Base-by-base conservation (phyloP, 2,113 vertebrate species). In the Sinosuthora webbiana region DNA sequence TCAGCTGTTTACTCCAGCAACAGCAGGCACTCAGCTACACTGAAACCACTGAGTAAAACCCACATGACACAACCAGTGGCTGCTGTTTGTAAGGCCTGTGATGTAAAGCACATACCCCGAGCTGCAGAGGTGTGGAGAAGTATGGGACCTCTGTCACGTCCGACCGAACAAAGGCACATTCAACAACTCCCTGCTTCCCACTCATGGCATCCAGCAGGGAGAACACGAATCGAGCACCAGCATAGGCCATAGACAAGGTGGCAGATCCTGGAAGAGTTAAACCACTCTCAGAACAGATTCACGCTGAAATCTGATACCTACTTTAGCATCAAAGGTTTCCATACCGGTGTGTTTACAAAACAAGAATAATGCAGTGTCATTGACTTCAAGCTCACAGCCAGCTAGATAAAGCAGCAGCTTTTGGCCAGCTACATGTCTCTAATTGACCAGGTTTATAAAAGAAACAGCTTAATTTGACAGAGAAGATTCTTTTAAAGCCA, bases 191-290 rank as follows among this genome's bases (percentile, higher is more conserved):
- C 67, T 99, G 98, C 95, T 99, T 99, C 5, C 99, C 99, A 2
- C 98, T 99, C 98, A 99, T 99, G 17, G 99, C 99, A 6, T 99
- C 99, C 97, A 99, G 73, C 41, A 99, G 96, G 7, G 99, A 99
- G 97, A 99, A 99, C 71, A 98, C 98, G 92, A 99, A 99, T 1
- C 99, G 98, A 84, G 99, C 99, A 1, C 99, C 99, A 2, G 99
- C 99, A 0, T 99, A 99, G 0, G 99, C 99, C 99, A 99, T 99
- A 6, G 99, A 99, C 65, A 99, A 97, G 11, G 99, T 99, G 35
- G 99, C 99, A 76, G 99, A 99, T 33, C 99, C 99, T 99, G 95
- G 12, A 73, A 77, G 42, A 76, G 80, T 70, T 22, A 55, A 59
- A 92, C 2, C 79, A 39, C 30, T 81, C 77, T 95, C 41, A 97